phyloP scores from a whole-genome alignment of 2,888 invertebrate species.

The Drosophila yooni region DNA sequence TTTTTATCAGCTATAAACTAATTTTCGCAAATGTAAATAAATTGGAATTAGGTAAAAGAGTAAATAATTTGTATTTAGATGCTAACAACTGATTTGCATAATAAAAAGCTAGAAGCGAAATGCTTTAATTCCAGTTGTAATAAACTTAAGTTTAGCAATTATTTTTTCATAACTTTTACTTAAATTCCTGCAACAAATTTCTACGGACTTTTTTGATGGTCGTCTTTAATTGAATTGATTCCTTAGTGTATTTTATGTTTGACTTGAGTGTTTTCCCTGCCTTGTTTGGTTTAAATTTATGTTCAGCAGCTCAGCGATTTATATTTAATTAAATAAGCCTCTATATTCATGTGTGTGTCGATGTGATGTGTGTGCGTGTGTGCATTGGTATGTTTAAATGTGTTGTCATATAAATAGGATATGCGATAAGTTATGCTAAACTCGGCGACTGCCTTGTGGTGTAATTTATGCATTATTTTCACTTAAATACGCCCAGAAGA shows the following conservation, averaged over 20 bases:
- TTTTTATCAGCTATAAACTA: neutral
- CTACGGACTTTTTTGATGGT: neutral
- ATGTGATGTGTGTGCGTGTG: constrained; percentile 15
- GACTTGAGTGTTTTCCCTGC: constrained; percentile 6
- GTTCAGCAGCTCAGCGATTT: constrained; percentile 66
- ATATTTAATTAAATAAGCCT: constrained; percentile 72
- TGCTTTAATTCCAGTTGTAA: neutral
- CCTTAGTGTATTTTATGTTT: constrained; percentile 29
- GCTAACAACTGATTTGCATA: neutral
- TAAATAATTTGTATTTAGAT: neutral
- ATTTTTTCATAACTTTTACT: neutral
- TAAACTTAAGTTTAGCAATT: neutral
- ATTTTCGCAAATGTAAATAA: neutral
- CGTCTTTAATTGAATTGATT: neutral
- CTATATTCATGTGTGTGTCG: constrained; percentile 8
- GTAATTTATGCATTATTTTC: constrained; percentile 78
- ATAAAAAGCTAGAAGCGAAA: neutral
- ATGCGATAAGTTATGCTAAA: constrained; percentile 73
- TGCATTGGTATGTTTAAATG: constrained; percentile 34
- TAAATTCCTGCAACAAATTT: too few species aligned
- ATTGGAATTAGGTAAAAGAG: neutral
- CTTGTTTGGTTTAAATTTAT: constrained; percentile 66
- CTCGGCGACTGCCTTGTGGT: constrained; percentile 43
- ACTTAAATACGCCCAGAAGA: constrained; percentile 55
- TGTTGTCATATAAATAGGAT: constrained; percentile 68